Evolutionary conservation across 2,113 vertebrate genomes (phyloP).

Genomic region (Phrynosoma platyrhinos): DNA sequence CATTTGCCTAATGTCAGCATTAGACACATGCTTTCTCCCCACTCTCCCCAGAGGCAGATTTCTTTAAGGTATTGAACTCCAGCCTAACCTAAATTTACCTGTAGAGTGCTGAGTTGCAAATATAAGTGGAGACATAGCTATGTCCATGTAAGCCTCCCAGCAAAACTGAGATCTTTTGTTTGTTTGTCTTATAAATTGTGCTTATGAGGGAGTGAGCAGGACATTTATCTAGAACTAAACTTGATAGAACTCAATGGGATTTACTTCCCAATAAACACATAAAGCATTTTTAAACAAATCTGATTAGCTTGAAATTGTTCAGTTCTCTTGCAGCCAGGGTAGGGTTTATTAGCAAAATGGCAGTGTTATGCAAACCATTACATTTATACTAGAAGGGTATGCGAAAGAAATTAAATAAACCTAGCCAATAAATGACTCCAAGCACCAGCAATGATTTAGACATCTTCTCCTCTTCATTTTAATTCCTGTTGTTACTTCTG

Average conservation of each 20-base stretch:
- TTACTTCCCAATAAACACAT: slow-evolving; percentile 3
- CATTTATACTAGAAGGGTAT: neutral
- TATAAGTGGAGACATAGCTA: neutral
- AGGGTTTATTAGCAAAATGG: neutral
- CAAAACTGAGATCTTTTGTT: neutral
- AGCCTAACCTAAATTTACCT: slow-evolving; percentile 25
- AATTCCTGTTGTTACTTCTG: neutral
- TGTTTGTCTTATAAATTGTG: neutral
- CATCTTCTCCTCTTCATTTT: neutral
- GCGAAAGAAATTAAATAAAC: neutral
- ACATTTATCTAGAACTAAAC: neutral
- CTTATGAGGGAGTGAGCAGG: neutral
- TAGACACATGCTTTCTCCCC: neutral
- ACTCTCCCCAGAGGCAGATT: slow-evolving; percentile 5
- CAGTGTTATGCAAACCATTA: neutral
- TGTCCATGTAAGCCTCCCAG: neutral
- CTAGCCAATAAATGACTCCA: neutral
- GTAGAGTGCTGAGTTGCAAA: neutral
- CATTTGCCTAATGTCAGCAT: slow-evolving; percentile 8
- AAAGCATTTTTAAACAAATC: neutral
- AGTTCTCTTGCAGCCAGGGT: neutral
- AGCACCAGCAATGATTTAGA: neutral
- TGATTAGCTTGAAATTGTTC: neutral
- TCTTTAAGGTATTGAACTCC: slow-evolving; percentile 5
- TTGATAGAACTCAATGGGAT: neutral